phyloP scores from a whole-genome alignment of 2,113 vertebrate species.

The Pyxicephalus adspersus region DNA sequence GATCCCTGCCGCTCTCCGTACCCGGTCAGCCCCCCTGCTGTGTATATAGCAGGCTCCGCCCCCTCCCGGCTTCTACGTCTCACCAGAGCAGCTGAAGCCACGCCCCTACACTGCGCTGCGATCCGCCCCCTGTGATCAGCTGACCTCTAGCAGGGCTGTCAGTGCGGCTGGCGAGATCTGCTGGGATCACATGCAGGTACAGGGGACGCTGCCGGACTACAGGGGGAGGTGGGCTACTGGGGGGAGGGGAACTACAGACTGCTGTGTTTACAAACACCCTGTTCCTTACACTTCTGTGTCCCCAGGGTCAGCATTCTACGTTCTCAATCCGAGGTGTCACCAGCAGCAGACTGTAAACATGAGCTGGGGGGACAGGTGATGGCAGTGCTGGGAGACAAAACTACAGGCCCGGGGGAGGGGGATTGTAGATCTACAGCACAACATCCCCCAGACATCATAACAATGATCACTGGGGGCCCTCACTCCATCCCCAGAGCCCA shows the following conservation, averaged over 20 bases:
- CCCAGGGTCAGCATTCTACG: too few relatives aligned
- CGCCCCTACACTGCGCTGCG: neutral
- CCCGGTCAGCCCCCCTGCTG: too few relatives aligned
- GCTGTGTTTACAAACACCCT: too few relatives aligned
- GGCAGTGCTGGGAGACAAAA: too few relatives aligned
- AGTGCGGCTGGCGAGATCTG: slow-evolving; percentile 1
- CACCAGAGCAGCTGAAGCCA: neutral
- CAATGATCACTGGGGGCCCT: too few relatives aligned
- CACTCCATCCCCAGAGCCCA: too few relatives aligned
- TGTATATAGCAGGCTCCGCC: neutral
- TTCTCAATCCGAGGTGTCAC: neutral
- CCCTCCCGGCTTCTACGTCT: neutral
- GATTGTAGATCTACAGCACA: too few relatives aligned
- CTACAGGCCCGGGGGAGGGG: neutral
- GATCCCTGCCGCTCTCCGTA: slow-evolving; percentile 5
- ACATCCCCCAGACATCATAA: too few relatives aligned
- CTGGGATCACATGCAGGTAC: slow-evolving; percentile 10
- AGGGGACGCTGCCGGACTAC: neutral
- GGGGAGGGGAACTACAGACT: too few relatives aligned
- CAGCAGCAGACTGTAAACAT: neutral
- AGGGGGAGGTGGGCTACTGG: neutral
- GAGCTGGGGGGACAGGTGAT: neutral
- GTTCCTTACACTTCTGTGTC: neutral
- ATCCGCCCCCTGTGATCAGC: neutral
- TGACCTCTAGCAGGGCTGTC: slow-evolving; percentile 30